These are phyloP conservation scores for Caloenas nicobarica DNA, from an alignment of 2,113 vertebrate species.

Conservation along the genomic window DNA sequence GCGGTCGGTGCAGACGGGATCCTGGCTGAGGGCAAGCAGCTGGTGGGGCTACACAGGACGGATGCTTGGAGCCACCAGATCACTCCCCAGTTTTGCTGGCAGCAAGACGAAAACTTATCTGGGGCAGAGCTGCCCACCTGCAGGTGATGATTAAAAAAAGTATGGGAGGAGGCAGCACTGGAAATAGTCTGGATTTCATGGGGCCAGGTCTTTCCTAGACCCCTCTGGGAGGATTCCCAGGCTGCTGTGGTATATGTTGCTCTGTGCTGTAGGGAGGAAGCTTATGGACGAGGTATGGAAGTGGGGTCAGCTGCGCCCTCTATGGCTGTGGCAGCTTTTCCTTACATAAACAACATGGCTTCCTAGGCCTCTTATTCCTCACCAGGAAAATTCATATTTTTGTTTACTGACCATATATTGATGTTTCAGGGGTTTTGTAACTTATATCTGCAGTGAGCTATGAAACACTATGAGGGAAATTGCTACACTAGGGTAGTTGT, in stretches of 20 bases:
- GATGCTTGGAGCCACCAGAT: background rate
- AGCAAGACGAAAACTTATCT: background rate
- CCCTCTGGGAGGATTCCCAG: background rate
- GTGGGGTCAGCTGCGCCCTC: background rate
- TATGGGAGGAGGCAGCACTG: background rate
- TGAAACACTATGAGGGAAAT: background rate
- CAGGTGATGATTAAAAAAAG: background rate
- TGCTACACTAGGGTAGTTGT: background rate
- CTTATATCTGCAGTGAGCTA: background rate
- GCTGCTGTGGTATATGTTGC: background rate
- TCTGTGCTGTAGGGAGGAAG: background rate
- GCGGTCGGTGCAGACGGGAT: background rate
- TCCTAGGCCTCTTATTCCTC: background rate
- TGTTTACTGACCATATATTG: background rate
- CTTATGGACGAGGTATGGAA: background rate
- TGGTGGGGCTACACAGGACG: background rate
- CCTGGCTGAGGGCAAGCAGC: background rate
- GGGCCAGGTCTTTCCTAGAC: background rate
- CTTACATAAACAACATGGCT: background rate
- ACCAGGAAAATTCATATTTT: background rate
- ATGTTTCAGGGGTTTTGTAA: background rate
- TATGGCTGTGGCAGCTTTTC: background rate
- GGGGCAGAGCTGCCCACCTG: background rate
- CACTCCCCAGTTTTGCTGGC: background rate
- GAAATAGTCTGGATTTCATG: background rate